These are phyloP conservation scores for Canis aureus DNA, from an alignment of 2,113 vertebrate genomes.

Conservation along the genomic window DNA sequence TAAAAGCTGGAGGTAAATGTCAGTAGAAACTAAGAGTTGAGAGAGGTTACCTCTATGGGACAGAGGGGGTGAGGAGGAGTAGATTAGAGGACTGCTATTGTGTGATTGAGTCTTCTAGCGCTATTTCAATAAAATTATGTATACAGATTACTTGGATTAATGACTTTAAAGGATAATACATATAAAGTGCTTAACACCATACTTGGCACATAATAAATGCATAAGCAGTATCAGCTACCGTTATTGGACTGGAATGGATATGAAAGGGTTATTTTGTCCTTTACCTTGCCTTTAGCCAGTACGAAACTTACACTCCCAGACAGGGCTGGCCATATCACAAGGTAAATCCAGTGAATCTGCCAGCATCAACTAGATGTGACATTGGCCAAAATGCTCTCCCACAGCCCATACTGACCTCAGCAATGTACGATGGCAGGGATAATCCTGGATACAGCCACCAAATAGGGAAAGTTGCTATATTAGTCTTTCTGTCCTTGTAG, in stretches of 20 bases:
- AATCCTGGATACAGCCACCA: neutral
- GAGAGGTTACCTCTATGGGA: neutral
- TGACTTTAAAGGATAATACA: constrained; percentile 10
- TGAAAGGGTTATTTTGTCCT: neutral
- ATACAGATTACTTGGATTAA: neutral
- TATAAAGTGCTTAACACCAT: neutral
- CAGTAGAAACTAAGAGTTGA: neutral
- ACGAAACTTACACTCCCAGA: neutral
- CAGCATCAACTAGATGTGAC: neutral
- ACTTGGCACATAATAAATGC: neutral
- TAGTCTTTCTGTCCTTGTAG: neutral
- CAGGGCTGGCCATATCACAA: neutral
- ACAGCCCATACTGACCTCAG: neutral
- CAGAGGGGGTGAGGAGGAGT: neutral
- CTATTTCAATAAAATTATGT: neutral
- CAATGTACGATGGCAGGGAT: neutral
- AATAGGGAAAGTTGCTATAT: neutral
- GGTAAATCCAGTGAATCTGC: neutral
- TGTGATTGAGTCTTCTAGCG: neutral
- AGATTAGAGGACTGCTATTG: neutral
- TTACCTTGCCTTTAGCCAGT: neutral
- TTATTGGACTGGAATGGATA: neutral
- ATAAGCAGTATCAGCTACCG: neutral
- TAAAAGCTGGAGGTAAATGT: neutral
- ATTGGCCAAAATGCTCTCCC: neutral